Percentiles rank a stretch among this genome's conserved stretches.
These are phyloP conservation scores for Karalla daura DNA, from an alignment of 2,797 vertebrate species.

Conservation along the genomic window DNA sequence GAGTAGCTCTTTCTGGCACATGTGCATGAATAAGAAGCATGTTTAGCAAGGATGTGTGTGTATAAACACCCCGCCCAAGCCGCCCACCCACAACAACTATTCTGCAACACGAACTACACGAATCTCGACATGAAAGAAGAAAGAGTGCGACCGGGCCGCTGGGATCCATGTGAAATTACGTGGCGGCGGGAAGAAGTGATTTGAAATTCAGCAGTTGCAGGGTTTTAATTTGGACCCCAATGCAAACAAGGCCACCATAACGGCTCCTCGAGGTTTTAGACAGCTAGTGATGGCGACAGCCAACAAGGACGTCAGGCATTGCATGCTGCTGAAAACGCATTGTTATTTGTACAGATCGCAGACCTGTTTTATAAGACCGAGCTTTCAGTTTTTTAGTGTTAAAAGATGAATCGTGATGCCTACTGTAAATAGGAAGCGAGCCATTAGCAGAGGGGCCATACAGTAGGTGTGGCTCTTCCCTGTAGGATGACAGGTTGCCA, in stretches of 20 bases:
- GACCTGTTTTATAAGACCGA: too few relatives aligned
- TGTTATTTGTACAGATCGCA: too few relatives aligned
- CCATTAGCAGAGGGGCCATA: constrained; percentile 15
- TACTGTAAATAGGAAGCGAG: constrained; percentile 42
- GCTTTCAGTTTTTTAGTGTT: background rate
- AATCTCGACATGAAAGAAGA: constrained; percentile 6
- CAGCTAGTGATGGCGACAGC: background rate
- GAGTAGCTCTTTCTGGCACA: constrained; percentile 15
- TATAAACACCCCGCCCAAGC: background rate
- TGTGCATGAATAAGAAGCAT: constrained; percentile 15
- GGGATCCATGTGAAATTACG: constrained; percentile 23
- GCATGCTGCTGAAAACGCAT: too few relatives aligned
- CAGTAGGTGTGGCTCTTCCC: constrained; percentile 32
- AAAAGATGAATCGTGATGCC: constrained; percentile 21
- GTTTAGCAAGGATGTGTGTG: constrained; percentile 16
- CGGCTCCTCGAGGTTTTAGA: background rate
- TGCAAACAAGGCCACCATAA: constrained; percentile 20
- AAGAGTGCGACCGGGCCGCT: background rate
- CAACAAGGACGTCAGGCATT: background rate
- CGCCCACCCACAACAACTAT: too few relatives aligned
- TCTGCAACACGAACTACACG: constrained; percentile 6
- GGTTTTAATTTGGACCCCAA: constrained; percentile 24
- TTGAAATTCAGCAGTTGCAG: constrained; percentile 11
- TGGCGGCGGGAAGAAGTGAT: background rate
- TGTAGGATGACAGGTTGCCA: constrained; percentile 52